Percentiles rank a stretch among this genome's conserved stretches.
phyloP scores from a whole-genome alignment of 2,888 invertebrate genomes.

The Microctonus aethiopoides region DNA sequence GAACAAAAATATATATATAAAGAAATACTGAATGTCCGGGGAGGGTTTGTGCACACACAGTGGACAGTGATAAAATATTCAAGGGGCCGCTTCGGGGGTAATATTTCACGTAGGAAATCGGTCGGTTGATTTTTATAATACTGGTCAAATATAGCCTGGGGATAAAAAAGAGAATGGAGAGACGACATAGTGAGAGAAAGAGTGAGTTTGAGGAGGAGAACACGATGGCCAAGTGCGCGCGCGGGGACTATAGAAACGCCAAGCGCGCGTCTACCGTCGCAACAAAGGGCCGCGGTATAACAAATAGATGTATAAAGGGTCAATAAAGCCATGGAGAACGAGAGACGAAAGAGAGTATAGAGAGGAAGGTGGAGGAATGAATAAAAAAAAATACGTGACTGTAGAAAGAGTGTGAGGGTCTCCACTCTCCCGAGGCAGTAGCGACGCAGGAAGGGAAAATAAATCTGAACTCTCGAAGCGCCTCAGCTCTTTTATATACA shows the following conservation, averaged over 20 bases:
- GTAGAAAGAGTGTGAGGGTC: slow-evolving; percentile 50
- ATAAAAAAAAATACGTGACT: slow-evolving; percentile 37
- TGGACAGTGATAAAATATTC: slow-evolving; percentile 67
- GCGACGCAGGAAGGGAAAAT: slow-evolving; percentile 52
- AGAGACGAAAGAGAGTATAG: slow-evolving; percentile 47
- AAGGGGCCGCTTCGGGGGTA: slow-evolving; percentile 60
- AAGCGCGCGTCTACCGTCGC: slow-evolving; percentile 51
- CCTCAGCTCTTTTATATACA: neutral
- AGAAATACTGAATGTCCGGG: slow-evolving; percentile 1
- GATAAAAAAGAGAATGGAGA: slow-evolving; percentile 39
- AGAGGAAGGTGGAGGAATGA: slow-evolving; percentile 32
- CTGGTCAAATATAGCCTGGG: slow-evolving; percentile 67
- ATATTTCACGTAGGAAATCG: slow-evolving; percentile 67
- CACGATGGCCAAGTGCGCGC: slow-evolving; percentile 36
- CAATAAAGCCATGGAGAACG: slow-evolving; percentile 63
- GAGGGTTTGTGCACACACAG: slow-evolving; percentile 42
- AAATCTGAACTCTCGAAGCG: slow-evolving; percentile 59
- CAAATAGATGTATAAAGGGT: slow-evolving; percentile 68
- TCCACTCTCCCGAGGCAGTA: slow-evolving; percentile 59
- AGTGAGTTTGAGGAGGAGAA: neutral
- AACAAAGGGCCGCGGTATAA: slow-evolving; percentile 66
- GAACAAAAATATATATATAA: neutral
- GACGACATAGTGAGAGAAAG: slow-evolving; percentile 43
- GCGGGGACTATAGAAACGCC: slow-evolving; percentile 40
- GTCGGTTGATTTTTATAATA: slow-evolving; percentile 68